These are phyloP conservation scores for Laticauda colubrina DNA, from an alignment of 2,113 vertebrate species.

Conservation along the genomic window DNA sequence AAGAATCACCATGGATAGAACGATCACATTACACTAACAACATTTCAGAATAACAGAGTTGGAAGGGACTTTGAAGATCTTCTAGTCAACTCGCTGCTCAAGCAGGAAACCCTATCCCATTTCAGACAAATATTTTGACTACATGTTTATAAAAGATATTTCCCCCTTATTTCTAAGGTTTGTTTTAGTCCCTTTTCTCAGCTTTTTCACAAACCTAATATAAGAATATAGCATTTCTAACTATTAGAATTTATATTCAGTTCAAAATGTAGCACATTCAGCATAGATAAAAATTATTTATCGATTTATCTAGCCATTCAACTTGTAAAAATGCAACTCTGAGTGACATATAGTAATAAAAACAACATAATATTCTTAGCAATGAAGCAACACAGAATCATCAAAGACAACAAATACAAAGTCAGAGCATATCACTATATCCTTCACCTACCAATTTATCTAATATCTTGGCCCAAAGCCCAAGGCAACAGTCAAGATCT, in stretches of 20 bases:
- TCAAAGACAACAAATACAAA: neutral
- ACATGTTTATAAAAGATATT: neutral
- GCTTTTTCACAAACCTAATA: neutral
- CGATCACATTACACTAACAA: neutral
- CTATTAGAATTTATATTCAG: neutral
- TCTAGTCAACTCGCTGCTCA: neutral
- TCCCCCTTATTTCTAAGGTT: neutral
- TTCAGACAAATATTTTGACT: neutral
- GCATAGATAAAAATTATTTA: neutral
- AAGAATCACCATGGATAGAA: neutral
- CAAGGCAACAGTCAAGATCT: neutral
- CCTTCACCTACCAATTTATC: neutral
- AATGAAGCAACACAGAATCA: neutral
- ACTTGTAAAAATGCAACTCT: neutral
- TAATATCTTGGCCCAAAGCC: neutral
- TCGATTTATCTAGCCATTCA: neutral
- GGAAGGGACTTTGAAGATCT: neutral
- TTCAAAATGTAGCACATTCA: neutral
- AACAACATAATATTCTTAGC: neutral
- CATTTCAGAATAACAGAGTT: neutral
- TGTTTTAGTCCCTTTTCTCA: neutral
- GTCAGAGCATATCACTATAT: neutral
- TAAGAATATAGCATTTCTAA: neutral
- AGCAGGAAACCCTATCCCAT: neutral
- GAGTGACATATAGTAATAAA: neutral